Evolutionary conservation across 2,797 vertebrate genomes (phyloP).

Genomic region (Saxicola maurus): DNA sequence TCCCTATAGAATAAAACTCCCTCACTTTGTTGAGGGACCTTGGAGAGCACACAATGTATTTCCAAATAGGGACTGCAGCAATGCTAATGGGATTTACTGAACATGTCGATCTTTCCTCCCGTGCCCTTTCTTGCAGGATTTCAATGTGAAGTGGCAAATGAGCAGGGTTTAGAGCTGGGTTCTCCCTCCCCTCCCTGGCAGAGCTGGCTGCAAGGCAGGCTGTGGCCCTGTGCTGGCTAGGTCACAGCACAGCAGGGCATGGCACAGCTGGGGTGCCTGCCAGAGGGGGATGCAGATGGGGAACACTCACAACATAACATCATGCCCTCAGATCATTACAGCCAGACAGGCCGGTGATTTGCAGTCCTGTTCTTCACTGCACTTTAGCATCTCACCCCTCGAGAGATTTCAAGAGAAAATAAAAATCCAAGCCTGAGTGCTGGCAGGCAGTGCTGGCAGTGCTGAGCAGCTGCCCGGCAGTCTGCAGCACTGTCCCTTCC

Average conservation of each 20-base stretch:
- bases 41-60: neutral
- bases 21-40: neutral
- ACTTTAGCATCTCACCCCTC: neutral
- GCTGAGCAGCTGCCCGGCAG: neutral
- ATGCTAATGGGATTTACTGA: neutral
- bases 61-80: neutral
- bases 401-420: conserved; percentile 1
- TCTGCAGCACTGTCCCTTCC: neutral
- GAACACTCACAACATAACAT: neutral
- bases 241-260: neutral
- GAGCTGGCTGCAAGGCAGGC: neutral
- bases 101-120: neutral
- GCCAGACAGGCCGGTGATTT: neutral
- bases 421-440: neutral
- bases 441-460: neutral
- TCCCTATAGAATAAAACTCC: neutral
- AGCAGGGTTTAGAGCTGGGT: neutral
- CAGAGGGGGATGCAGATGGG: neutral
- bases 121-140: neutral
- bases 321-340: neutral
- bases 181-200: neutral
- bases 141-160: neutral
- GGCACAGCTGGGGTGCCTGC: neutral
- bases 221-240: neutral
- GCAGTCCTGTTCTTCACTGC: neutral